A percentile compares a stretch with the other conserved stretches of the same genome.
phyloP scores from a whole-genome alignment of 2,797 vertebrate genomes.

The Takifugu rubripes region DNA sequence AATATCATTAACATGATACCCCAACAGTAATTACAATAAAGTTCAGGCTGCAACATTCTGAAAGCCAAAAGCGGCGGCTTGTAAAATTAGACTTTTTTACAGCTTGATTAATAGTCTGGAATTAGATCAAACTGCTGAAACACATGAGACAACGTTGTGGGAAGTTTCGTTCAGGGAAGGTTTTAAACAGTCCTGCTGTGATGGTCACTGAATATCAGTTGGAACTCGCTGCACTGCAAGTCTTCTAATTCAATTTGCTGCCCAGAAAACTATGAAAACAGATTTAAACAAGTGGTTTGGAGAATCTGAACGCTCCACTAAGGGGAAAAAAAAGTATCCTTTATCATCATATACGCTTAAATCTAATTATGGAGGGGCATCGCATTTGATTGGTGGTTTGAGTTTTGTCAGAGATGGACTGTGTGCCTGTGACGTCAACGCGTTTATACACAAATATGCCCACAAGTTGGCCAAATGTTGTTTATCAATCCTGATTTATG shows the following conservation, averaged over 20 bases:
- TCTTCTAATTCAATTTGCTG: constrained; percentile 1
- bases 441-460: constrained; percentile 11
- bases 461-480: constrained; percentile 17
- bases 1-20: background rate
- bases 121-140: constrained; percentile 1
- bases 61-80: background rate
- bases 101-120: constrained; percentile 4
- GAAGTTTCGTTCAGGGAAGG: background rate
- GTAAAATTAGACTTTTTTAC: background rate
- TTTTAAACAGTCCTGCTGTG: background rate
- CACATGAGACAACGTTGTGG: background rate
- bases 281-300: constrained; percentile 13
- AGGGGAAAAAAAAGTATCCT: constrained; percentile 34
- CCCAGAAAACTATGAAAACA: constrained; percentile 10
- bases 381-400: constrained; percentile 42
- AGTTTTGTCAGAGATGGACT: constrained; percentile 50
- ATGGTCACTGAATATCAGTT: background rate
- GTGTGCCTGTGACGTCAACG: background rate
- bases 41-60: constrained; percentile 14
- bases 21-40: background rate
- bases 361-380: constrained; percentile 47
- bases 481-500: constrained; percentile 25
- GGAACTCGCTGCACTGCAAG: background rate
- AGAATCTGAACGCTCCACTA: constrained; percentile 31
- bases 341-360: constrained; percentile 40